Evolutionary conservation across 2,888 invertebrate genomes (phyloP), one percentile per base, ranked within the genome.

Genomic region (Amphipyra berbera): DNA sequence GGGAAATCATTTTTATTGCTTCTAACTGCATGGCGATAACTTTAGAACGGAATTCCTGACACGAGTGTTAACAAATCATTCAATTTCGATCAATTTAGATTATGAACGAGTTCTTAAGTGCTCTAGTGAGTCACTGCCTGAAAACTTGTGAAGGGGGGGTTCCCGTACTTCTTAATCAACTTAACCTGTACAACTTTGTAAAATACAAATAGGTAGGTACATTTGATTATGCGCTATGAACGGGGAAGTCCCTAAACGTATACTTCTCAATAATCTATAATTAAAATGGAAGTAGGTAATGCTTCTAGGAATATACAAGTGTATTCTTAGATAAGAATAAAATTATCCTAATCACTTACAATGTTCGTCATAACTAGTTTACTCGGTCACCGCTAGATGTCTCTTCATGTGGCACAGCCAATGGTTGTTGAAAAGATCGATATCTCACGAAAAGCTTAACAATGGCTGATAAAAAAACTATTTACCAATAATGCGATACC

Each of bases 1-100:
- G 4, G 3, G 35, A 68, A 65, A 0, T 6, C 1, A 27, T 42
- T 57, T 46, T 42, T 50, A 40, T 42, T 35, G 27, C 2, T 15
- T 33, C 45, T 12, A 46, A 47, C 14, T 14, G 2, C 27, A 10
- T 12, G 27, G 37, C 42, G 15, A 2, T 27, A 42, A 30, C 21
- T 50, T 67, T 38, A 46, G 49, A 62, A 13, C 58, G 30, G 15
- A 55, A 42, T 21, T 35, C 8, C 38, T 15, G 52, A 45, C 47
- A 56, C 13, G 40, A 57, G 48, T 13, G 38, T 47, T 38, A 41
- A 45, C 50, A 65, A 60, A 72, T 61, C 40, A 55, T 61, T 46
- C 57, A 66, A 72, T 66, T 76, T 52, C 42, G 45, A 61, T 72
- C 52, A 76, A 61, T 76, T 63, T 44, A 58, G 41, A 45, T 57